Evolutionary conservation across 2,113 vertebrate species (phyloP).

Genomic region (Megaceryle torquata): DNA sequence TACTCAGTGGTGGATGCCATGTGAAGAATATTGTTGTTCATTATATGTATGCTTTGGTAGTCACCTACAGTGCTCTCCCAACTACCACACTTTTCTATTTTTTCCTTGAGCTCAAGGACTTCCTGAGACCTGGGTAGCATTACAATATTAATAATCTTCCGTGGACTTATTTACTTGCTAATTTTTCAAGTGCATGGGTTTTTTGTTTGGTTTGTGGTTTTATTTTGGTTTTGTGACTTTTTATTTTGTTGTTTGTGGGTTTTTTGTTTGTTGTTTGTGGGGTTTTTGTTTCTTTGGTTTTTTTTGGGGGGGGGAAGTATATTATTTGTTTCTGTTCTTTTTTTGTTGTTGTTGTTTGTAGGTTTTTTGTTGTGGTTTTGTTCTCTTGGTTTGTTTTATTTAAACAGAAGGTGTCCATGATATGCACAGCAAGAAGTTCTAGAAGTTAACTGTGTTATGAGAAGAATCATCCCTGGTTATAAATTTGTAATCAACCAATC

Average conservation of each 20-base stretch:
- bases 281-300: too few species aligned
- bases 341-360: too few species aligned
- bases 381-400: not conserved
- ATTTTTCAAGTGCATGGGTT: not conserved
- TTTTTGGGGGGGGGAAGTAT: too few species aligned
- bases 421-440: not conserved
- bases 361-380: not conserved
- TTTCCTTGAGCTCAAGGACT: not conserved
- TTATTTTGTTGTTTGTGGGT: not conserved
- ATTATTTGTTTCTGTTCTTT: too few species aligned
- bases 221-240: not conserved
- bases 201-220: too few species aligned
- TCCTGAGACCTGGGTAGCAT: not conserved
- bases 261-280: too few species aligned
- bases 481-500: not conserved
- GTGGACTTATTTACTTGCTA: not conserved
- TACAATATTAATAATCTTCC: not conserved
- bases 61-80: not conserved
- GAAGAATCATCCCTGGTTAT: not conserved
- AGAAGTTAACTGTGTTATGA: not conserved
- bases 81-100: not conserved
- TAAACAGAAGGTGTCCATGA: not conserved
- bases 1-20: not conserved
- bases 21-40: not conserved
- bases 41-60: not conserved